phyloP scores from a whole-genome alignment of 2,888 invertebrate genomes.

The Thumatha senex region DNA sequence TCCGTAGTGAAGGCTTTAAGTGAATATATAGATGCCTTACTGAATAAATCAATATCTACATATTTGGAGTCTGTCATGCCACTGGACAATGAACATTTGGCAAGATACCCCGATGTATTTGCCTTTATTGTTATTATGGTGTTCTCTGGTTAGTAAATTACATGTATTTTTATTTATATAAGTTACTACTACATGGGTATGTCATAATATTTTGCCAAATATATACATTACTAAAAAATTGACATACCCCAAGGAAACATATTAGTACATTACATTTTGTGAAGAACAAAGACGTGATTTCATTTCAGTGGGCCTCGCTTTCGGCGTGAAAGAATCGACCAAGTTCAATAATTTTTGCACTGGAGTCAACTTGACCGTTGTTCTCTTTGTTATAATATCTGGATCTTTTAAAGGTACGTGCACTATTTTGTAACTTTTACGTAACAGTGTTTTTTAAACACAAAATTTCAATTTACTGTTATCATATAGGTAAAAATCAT shows the following conservation, averaged over 20 bases:
- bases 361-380: constrained; percentile 90
- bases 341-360: constrained; percentile 94
- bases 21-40: constrained; percentile 89
- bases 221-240: too few relatives aligned
- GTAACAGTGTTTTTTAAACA: too few relatives aligned
- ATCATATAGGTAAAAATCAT: too few relatives aligned
- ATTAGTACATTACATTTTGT: not conserved
- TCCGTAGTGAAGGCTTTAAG: constrained; percentile 93
- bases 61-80: constrained; percentile 86
- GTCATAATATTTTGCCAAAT: too few relatives aligned
- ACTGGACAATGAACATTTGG: constrained; percentile 85
- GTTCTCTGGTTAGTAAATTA: constrained; percentile 84
- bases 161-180: too few relatives aligned
- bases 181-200: too few relatives aligned
- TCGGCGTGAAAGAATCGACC: constrained; percentile 95
- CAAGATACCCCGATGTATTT: constrained; percentile 89
- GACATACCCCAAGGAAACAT: not conserved
- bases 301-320: constrained; percentile 86
- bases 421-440: too few relatives aligned
- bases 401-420: constrained; percentile 89
- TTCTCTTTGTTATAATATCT: constrained; percentile 91
- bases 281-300: not conserved
- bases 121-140: constrained; percentile 88
- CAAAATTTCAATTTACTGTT: too few relatives aligned
- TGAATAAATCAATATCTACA: constrained; percentile 85